These are phyloP conservation scores for Mobula hypostoma DNA, from an alignment of 2,113 vertebrate genomes.

Conservation along the genomic window DNA sequence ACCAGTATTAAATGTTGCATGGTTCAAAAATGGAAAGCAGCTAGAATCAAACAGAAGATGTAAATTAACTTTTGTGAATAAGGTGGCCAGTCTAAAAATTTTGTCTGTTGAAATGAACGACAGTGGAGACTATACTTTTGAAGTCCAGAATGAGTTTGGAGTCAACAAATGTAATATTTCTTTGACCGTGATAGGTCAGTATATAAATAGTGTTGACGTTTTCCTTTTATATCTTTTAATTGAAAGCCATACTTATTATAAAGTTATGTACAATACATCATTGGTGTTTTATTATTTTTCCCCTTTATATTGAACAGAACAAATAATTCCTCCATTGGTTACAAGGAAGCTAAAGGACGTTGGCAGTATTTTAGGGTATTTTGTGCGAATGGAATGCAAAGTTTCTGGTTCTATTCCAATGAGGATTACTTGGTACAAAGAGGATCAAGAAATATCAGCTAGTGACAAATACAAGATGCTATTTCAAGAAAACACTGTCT, in stretches of 20 bases:
- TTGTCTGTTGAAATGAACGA: conserved; percentile 79
- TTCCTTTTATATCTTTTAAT: neutral
- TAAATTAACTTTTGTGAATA: conserved; percentile 86
- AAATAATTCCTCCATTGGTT: conserved; percentile 84
- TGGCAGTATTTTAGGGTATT: conserved; percentile 66
- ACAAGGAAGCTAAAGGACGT: conserved; percentile 82
- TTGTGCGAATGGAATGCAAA: conserved; percentile 78
- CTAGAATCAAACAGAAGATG: conserved; percentile 85
- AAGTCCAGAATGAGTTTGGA: conserved; percentile 88
- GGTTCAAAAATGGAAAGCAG: conserved; percentile 85
- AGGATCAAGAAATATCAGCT: conserved; percentile 70
- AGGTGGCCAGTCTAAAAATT: conserved; percentile 81
- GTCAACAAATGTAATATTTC: conserved; percentile 79
- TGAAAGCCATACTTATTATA: neutral
- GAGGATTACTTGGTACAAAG: conserved; percentile 85
- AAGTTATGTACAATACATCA: neutral
- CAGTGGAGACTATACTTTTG: conserved; percentile 82
- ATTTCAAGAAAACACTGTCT: conserved; percentile 77
- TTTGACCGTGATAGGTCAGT: conserved; percentile 86
- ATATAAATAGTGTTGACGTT: conserved; percentile 37
- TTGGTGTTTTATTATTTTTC: neutral
- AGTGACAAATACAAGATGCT: conserved; percentile 69
- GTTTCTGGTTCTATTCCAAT: conserved; percentile 92
- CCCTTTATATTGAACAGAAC: conserved; percentile 70
- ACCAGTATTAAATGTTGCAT: conserved; percentile 89